Evolutionary conservation across 2,113 vertebrate genomes (phyloP), one percentile per base, ranked within the genome.

Genomic region (Poeciliopsis occidentalis): DNA sequence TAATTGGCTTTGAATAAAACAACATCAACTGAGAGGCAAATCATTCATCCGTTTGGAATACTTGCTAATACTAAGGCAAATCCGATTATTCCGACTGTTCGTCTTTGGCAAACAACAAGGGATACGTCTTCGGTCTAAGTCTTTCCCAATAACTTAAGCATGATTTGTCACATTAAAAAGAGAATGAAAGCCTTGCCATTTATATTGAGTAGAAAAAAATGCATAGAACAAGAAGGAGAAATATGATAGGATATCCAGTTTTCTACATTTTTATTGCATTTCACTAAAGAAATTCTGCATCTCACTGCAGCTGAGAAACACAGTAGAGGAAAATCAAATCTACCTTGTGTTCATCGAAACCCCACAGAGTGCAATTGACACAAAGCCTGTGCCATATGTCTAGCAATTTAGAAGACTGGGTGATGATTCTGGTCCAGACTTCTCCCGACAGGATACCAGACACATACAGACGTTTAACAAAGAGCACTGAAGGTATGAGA

Each of bases 361-460:
- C 90, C 73, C 87, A 81, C 66, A 73, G 83, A 90, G 91, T 70
- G 74, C 82, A 87, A 90, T 89, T 92, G 89, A 93, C 86, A 90
- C 81, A 89, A 91, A 87, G 75, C 83, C 82, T 79, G 86, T 78
- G 31, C 82, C 87, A 89, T 89, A 91, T 92, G 90, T 89, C 87
- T 66, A 61, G 87, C 77, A 67, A 85, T 79, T 89, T 92, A 81
- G 80, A 86, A 91, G 71, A 67, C 79, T 73, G 64, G 70, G 80
- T 82, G 89, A 88, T 80, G 81, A 87, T 68, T 87, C 86, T 80
- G 86, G 88, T 89, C 90, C 91, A 92, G 89, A 88, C 86, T 85
- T 67, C 32, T 83, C 90, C 75, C 89, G 81, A 75, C 92, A 88
- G 85, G 90, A 84, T 84, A 85, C 86, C 80, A 90, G 89, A 91